Percentiles rank a stretch among this genome's conserved stretches.
Conservation (phyloP, 1,140 invertebrate species). For the Zaprionus tsacasi region DNA sequence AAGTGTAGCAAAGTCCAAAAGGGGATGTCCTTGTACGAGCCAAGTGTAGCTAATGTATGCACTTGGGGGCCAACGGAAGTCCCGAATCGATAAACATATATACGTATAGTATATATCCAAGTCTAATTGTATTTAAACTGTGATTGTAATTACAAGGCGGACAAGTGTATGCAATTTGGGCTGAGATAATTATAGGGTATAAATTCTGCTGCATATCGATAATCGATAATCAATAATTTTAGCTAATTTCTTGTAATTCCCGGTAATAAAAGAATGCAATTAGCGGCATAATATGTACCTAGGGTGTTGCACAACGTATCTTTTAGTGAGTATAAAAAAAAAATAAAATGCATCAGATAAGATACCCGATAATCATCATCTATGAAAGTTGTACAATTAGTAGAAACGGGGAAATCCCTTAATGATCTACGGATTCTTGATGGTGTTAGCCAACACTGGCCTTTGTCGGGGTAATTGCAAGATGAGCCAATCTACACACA, state of each 20-base stretch:
- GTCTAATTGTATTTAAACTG: background rate
- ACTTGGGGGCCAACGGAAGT: background rate
- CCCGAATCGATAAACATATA: background rate
- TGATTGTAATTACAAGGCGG: slow-evolving; percentile 9
- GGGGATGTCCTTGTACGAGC: background rate
- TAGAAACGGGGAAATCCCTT: background rate
- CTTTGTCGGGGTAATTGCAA: background rate
- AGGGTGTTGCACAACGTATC: slow-evolving; percentile 1
- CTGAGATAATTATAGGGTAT: slow-evolving; percentile 20
- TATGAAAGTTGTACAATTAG: background rate
- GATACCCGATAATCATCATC: background rate
- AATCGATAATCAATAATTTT: slow-evolving; percentile 6
- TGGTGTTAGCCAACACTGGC: background rate
- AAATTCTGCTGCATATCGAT: background rate
- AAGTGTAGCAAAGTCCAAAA: background rate
- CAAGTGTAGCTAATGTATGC: background rate
- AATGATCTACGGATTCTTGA: background rate
- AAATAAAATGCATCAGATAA: background rate
- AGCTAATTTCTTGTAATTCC: slow-evolving; percentile 7
- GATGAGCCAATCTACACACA: background rate
- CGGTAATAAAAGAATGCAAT: slow-evolving; percentile 12
- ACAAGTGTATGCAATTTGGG: background rate
- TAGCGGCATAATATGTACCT: slow-evolving; percentile 6
- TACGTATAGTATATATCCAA: background rate
- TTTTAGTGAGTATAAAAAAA: background rate